Evolutionary conservation across 2,888 invertebrate genomes (phyloP).

Genomic region (Hymenopus coronatus): DNA sequence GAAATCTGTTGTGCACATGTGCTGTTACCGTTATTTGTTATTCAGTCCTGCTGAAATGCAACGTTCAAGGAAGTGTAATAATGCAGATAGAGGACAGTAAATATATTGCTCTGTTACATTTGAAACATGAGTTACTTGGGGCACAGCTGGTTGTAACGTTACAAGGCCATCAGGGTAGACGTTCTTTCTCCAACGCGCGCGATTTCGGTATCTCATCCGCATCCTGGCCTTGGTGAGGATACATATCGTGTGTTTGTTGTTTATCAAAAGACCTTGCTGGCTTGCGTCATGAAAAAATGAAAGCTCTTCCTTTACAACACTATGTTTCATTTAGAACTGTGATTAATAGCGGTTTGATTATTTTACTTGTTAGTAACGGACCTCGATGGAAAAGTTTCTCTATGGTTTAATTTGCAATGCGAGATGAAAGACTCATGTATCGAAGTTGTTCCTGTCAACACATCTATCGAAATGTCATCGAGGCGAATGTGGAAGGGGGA

Average conservation of each 20-base stretch:
- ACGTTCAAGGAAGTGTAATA: background rate
- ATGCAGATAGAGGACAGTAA: background rate
- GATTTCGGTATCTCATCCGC: slow-evolving; percentile 2
- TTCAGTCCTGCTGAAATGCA: too few species aligned
- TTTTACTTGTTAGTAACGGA: background rate
- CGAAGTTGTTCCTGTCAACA: too few species aligned
- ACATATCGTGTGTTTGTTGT: background rate
- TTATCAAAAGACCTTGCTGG: background rate
- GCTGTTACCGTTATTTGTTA: too few species aligned
- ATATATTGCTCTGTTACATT: background rate
- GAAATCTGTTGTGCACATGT: too few species aligned
- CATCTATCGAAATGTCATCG: too few species aligned
- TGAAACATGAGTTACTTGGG: background rate
- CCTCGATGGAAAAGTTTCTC: too few species aligned
- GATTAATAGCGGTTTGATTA: background rate
- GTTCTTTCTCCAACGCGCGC: background rate
- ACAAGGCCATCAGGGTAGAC: background rate
- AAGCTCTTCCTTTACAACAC: background rate
- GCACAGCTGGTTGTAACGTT: background rate
- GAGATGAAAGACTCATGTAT: too few species aligned
- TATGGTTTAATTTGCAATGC: too few species aligned
- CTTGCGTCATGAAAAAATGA: background rate
- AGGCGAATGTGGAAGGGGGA: too few species aligned
- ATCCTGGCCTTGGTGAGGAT: background rate
- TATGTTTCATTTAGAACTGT: background rate